Conservation (phyloP, 2,113 vertebrate species). For the Lichenostomus cassidix region DNA sequence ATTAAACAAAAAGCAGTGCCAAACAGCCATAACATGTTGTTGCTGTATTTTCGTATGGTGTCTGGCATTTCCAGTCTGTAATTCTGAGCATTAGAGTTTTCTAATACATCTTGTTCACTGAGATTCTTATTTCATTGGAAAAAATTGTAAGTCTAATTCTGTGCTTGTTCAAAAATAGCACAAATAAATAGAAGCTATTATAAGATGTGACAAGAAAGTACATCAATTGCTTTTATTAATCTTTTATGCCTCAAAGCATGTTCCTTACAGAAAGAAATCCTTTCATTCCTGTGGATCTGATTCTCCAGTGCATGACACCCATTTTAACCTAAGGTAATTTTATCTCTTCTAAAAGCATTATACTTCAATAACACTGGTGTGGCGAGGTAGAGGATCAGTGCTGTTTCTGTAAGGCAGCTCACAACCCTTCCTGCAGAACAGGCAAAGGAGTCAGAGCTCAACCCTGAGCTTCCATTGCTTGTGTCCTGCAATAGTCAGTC, state of each 20-base stretch:
- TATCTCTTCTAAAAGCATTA: background rate
- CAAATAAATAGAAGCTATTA: slow-evolving; percentile 28
- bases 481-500: background rate
- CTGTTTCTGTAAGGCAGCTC: background rate
- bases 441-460: background rate
- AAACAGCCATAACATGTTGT: background rate
- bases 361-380: background rate
- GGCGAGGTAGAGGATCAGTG: background rate
- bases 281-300: background rate
- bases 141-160: slow-evolving; percentile 4
- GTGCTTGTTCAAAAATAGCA: slow-evolving; percentile 37
- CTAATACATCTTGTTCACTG: background rate
- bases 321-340: slow-evolving; percentile 1
- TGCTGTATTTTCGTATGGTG: background rate
- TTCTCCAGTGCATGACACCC: background rate
- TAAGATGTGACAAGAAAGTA: background rate
- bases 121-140: background rate
- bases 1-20: background rate
- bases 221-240: slow-evolving; percentile 8
- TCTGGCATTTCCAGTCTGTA: background rate
- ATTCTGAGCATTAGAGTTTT: background rate
- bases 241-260: background rate
- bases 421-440: background rate
- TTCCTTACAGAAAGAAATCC: background rate
- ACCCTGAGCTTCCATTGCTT: background rate